Evolutionary conservation across 2,113 vertebrate species (phyloP), one percentile per base, ranked within the genome.

Genomic region (Hepsetus odoe): DNA sequence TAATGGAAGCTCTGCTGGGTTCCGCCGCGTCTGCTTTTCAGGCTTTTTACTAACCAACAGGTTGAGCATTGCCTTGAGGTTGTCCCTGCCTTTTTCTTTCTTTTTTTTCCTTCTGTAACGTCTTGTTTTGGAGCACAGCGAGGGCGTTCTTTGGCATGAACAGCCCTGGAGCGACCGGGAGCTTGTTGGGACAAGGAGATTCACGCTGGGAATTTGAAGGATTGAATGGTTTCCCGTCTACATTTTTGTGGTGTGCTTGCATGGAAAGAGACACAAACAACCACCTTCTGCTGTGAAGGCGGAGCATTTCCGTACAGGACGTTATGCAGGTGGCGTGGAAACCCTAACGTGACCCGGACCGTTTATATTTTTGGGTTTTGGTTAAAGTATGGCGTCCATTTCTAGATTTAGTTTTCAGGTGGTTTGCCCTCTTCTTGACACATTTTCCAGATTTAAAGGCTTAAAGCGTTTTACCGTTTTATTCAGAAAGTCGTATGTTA

Each of bases 171-270:
- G 84, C 86, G 72, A 83, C 83, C 82, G 18, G 33, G 59, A 84
- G 79, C 77, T 38, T 79, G 88, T 88, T 16, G 51, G 76, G 87
- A 87, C 87, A 85, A 69, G 86, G 80, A 42, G 20, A 13, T 69
- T 66, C 76, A 62, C 46, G 11, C 24, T 72, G 79, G 77, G 80
- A 42, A 59, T 33, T 83, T 67, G 69, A 18, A 77, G 44, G 5
- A 12, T 4, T 46, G 64, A 65, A 77, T 79, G 78, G 32, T 72
- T 33, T 61, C 24, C 51, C 35, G n/a, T 66, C 61, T 56, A 5
- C 87, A 85, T 88, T 88, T 85, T 85, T 89, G 86, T 84, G 88
- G 86, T 80, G 10, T 84, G 82, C 82, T 53, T 71, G 77, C 42
- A 82, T 40, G 83, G 83, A 81, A 82, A 28, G 26, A 58, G 84